A percentile compares a stretch with the other conserved stretches of the same genome.
Conservation (phyloP, 2,888 invertebrate genomes). For the Lasioglossum vierecki region DNA sequence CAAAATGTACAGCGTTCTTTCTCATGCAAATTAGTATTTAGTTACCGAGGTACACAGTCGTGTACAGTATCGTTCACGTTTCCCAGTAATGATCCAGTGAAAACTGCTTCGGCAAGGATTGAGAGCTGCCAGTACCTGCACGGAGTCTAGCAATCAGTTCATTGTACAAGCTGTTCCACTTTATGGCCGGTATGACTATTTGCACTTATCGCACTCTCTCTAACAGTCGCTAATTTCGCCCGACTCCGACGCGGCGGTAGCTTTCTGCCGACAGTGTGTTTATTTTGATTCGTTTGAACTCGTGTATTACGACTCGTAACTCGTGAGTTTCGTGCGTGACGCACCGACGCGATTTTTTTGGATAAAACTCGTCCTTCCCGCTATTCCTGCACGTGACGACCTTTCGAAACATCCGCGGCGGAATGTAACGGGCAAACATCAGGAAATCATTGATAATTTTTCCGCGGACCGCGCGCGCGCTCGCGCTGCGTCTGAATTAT, state of each 20-base stretch:
- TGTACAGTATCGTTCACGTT: not conserved
- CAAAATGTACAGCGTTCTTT: not conserved
- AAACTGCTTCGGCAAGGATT: not conserved
- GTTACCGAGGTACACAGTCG: not conserved
- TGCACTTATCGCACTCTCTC: not conserved
- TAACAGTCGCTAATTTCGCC: conserved; percentile 23
- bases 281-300: conserved; percentile 47
- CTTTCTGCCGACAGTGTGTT: conserved; percentile 35
- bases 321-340: conserved; percentile 51
- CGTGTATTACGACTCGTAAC: conserved; percentile 38
- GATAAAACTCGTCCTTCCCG: conserved; percentile 58
- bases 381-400: conserved; percentile 62
- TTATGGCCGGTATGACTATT: not conserved
- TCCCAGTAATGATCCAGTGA: conserved; percentile 9
- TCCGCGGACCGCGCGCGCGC: conserved; percentile 12
- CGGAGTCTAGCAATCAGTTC: not conserved
- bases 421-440: conserved; percentile 64
- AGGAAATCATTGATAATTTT: conserved; percentile 60
- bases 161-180: conserved; percentile 8
- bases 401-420: conserved; percentile 58
- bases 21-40: conserved; percentile 4
- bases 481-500: conserved; percentile 48
- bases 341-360: conserved; percentile 35
- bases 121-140: not conserved
- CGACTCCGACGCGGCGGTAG: conserved; percentile 17